Percentiles rank a stretch among this genome's conserved stretches.
Evolutionary conservation across 1,140 invertebrate genomes (phyloP).

Genomic region (Meteorus sp.): DNA sequence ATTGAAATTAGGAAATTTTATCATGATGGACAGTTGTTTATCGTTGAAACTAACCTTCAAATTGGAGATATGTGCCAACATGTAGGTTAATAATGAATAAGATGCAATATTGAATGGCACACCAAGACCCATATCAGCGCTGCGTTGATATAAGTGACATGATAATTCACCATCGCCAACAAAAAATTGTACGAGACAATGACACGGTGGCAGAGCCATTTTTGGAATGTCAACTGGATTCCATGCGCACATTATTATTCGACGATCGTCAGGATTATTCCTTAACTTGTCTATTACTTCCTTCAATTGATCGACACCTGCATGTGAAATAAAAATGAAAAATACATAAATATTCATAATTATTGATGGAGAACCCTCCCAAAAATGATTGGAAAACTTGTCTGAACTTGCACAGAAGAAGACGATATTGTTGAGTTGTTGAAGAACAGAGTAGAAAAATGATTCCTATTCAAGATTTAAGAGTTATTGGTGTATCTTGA

Average conservation of each 20-base stretch:
- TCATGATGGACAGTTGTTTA: too few species aligned
- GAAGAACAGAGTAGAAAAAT: background rate
- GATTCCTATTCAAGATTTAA: too few species aligned
- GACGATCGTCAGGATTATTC: conserved; percentile 79
- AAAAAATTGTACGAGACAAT: conserved; percentile 93
- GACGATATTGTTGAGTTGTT: background rate
- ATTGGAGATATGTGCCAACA: conserved; percentile 91
- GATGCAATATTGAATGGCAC: conserved; percentile 99
- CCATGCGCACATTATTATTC: conserved; percentile 93
- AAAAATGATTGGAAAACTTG: background rate
- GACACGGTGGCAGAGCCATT: conserved; percentile 96
- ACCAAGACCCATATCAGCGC: conserved; percentile 94
- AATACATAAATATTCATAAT: conserved; percentile 2
- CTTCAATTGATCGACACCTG: conserved; percentile 82
- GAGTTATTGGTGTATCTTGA: background rate
- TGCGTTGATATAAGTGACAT: conserved; percentile 92
- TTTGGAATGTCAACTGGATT: conserved; percentile 83
- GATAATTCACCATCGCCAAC: conserved; percentile 79
- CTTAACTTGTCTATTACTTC: conserved; percentile 82
- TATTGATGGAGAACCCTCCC: too few species aligned
- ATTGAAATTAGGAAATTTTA: too few species aligned
- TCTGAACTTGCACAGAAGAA: background rate
- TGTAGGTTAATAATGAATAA: conserved; percentile 88
- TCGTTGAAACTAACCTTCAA: conserved; percentile 72
- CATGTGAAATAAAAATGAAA: background rate